Conservation (phyloP, 2,888 invertebrate species). For the Corythucha ciliata region DNA sequence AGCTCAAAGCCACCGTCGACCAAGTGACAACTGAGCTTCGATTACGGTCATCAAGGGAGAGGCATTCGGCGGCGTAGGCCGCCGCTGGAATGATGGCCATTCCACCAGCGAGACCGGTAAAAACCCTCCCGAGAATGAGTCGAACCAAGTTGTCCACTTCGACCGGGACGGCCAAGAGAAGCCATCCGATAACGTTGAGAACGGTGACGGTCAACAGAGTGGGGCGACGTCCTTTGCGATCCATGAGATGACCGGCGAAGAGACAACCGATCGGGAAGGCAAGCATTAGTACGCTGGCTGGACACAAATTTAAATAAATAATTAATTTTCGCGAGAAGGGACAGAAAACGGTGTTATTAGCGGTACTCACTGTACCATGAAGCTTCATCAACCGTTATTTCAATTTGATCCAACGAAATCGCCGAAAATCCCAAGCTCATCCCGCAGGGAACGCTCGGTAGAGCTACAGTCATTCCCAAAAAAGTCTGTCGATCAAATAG, state of each 20-base stretch:
- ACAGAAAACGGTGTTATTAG: not conserved
- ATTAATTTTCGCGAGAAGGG: not conserved
- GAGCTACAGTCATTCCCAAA: constrained; percentile 45
- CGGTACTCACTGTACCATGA: constrained; percentile 50
- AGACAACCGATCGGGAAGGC: constrained; percentile 49
- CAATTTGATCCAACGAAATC: constrained; percentile 45
- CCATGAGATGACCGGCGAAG: constrained; percentile 45
- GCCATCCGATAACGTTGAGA: constrained; percentile 47
- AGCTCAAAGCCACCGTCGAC: constrained; percentile 46
- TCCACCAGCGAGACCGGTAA: constrained; percentile 43
- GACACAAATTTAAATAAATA: constrained; percentile 34
- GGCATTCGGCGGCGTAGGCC: constrained; percentile 47
- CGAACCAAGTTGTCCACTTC: constrained; percentile 36
- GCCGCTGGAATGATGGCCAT: constrained; percentile 48
- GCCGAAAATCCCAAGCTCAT: constrained; percentile 52
- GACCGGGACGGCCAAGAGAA: constrained; percentile 41
- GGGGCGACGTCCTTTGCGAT: constrained; percentile 46
- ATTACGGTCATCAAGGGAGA: constrained; percentile 34
- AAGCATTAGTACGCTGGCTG: constrained; percentile 49
- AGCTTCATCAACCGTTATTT: constrained; percentile 42
- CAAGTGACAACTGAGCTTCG: constrained; percentile 48
- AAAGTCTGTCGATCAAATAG: constrained; percentile 41
- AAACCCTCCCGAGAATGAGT: constrained; percentile 35
- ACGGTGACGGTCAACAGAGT: constrained; percentile 45
- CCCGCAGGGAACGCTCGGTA: constrained; percentile 47